Evolutionary conservation across 2,113 vertebrate species (phyloP).

Genomic region (Zingel zingel): DNA sequence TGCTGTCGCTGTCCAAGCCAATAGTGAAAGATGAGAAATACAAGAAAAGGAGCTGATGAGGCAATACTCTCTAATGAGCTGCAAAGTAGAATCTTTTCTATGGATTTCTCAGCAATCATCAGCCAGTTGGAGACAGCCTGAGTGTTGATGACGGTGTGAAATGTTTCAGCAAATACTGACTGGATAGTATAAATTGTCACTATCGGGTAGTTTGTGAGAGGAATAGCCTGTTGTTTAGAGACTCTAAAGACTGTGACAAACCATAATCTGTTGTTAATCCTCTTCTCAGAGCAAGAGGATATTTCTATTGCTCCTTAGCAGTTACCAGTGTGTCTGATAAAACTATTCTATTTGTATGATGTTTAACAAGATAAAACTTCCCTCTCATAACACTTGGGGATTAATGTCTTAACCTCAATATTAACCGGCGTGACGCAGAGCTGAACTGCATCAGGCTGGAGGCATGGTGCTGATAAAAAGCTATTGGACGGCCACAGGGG

Average conservation of each 20-base stretch:
- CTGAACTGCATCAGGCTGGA: slow-evolving; percentile 19
- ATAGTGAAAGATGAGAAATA: slow-evolving; percentile 60
- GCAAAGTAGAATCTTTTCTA: slow-evolving; percentile 60
- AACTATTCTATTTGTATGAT: slow-evolving; percentile 53
- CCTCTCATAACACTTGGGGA: slow-evolving; percentile 41
- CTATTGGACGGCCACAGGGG: background rate
- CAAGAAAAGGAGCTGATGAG: slow-evolving; percentile 75
- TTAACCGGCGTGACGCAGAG: background rate
- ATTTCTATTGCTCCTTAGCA: slow-evolving; percentile 43
- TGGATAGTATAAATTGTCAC: slow-evolving; percentile 22
- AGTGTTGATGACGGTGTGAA: slow-evolving; percentile 32
- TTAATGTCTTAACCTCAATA: slow-evolving; percentile 51
- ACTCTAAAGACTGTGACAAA: slow-evolving; percentile 63
- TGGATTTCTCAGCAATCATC: slow-evolving; percentile 64
- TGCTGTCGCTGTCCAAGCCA: slow-evolving; percentile 48
- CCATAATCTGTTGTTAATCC: slow-evolving; percentile 74
- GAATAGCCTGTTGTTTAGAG: slow-evolving; percentile 50
- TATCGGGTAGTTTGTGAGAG: slow-evolving; percentile 30
- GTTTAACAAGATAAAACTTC: slow-evolving; percentile 59
- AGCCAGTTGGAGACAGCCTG: slow-evolving; percentile 28
- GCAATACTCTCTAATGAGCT: slow-evolving; percentile 71
- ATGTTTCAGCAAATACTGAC: slow-evolving; percentile 32
- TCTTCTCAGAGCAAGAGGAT: slow-evolving; percentile 59
- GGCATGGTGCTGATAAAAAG: slow-evolving; percentile 10
- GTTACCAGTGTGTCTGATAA: slow-evolving; percentile 41